These are phyloP conservation scores for Agapostemon virescens DNA, from an alignment of 2,888 invertebrate genomes.

Conservation along the genomic window DNA sequence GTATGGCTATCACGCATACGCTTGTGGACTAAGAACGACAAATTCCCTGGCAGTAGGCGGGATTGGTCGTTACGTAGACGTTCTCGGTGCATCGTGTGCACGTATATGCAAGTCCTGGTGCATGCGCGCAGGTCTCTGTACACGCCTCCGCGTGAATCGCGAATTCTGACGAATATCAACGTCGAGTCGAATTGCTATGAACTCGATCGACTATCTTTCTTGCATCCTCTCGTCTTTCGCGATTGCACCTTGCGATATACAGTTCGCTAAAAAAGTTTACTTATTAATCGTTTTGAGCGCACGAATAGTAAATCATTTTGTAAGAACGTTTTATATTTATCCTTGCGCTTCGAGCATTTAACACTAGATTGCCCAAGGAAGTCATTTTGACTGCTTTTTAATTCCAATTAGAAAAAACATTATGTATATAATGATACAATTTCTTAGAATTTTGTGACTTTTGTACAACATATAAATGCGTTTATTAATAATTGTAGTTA, in stretches of 20 bases:
- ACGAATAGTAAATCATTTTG: too few species aligned
- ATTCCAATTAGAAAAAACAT: too few species aligned
- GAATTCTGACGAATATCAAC: constrained; percentile 34
- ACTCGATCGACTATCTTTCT: constrained; percentile 28
- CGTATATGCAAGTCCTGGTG: constrained; percentile 20
- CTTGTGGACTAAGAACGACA: constrained; percentile 41
- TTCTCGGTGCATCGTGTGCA: constrained; percentile 38
- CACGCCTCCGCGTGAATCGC: constrained; percentile 44
- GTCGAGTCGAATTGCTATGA: constrained; percentile 18
- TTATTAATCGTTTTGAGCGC: too few species aligned
- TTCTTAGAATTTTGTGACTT: too few species aligned
- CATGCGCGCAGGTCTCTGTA: constrained; percentile 9
- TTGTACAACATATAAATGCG: too few species aligned
- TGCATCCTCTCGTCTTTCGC: constrained; percentile 3
- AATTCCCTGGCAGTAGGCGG: constrained; percentile 55
- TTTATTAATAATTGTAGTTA: too few species aligned
- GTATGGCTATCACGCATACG: constrained; percentile 33
- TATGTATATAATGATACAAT: too few species aligned
- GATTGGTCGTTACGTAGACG: constrained; percentile 55
- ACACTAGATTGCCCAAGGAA: too few species aligned
- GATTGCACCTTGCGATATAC: not conserved
- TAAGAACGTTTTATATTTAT: too few species aligned
- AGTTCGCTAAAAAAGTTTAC: constrained; percentile 40
- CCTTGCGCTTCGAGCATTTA: too few species aligned
- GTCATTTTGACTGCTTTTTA: too few species aligned